These are phyloP conservation scores for Actinostola sp. DNA, from an alignment of 92 coral and sea anemone species.

Conservation along the genomic window DNA sequence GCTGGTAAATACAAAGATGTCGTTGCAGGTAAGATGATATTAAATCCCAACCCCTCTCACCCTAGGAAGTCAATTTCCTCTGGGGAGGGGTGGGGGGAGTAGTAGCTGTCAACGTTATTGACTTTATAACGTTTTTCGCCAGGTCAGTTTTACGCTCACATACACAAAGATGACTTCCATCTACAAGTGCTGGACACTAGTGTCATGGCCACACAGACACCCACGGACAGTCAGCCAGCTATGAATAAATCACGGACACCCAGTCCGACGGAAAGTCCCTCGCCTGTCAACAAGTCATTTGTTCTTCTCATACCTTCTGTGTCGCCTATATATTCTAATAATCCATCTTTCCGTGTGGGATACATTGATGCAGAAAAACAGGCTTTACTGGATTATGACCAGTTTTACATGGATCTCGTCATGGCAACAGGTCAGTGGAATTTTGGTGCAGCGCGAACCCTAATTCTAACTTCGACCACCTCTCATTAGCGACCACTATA, in stretches of 20 bases:
- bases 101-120: too few species aligned
- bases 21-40: slow-evolving; percentile 69
- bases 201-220: too few species aligned
- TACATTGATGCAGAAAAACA: slow-evolving; percentile 64
- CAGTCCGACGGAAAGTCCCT: slow-evolving; percentile 1
- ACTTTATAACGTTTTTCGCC: too few species aligned
- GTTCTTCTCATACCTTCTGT: slow-evolving; percentile 74
- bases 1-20: slow-evolving; percentile 65
- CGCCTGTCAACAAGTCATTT: slow-evolving; percentile 47
- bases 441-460: not conserved
- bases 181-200: slow-evolving; percentile 60
- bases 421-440: slow-evolving; percentile 85
- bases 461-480: not conserved
- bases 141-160: slow-evolving; percentile 93
- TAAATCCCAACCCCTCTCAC: too few species aligned
- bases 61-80: too few species aligned
- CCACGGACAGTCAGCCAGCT: too few species aligned
- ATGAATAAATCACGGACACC: not conserved
- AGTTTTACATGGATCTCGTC: slow-evolving; percentile 85
- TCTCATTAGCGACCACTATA: too few species aligned
- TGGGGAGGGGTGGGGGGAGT: too few species aligned
- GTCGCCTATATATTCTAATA: slow-evolving; percentile 79
- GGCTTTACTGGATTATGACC: slow-evolving; percentile 78
- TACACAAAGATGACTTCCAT: slow-evolving; percentile 88
- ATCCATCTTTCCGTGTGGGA: slow-evolving; percentile 82